Evolutionary conservation across 2,888 invertebrate species (phyloP).

Genomic region (Colletes collaris): DNA sequence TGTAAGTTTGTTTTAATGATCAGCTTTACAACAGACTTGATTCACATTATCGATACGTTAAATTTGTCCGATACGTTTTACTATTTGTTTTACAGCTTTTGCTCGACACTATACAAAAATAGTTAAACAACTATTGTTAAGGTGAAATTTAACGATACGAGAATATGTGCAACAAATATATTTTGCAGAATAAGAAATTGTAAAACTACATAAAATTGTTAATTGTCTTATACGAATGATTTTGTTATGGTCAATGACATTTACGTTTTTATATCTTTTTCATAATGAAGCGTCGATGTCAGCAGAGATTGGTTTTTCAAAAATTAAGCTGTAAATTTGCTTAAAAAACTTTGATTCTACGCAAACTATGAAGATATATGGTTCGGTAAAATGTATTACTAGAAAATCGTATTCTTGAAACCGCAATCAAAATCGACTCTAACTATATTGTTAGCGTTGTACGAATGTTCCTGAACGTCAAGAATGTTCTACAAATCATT

Average conservation of each 20-base stretch:
- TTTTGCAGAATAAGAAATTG: conserved; percentile 33
- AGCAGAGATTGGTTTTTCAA: conserved; percentile 4
- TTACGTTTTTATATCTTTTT: conserved; percentile 52
- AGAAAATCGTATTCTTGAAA: conserved; percentile 17
- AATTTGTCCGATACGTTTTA: conserved; percentile 31
- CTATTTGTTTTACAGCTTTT: conserved; percentile 35
- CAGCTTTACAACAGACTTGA: conserved; percentile 2
- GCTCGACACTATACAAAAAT: conserved; percentile 18
- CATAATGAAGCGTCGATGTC: not conserved
- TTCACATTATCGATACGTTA: conserved; percentile 9
- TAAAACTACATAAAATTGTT: conserved; percentile 29
- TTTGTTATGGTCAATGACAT: conserved; percentile 27
- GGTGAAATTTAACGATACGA: conserved; percentile 13
- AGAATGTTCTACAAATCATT: conserved; percentile 10
- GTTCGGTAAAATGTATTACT: conserved; percentile 17
- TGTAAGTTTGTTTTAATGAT: conserved; percentile 6
- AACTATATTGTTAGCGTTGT: conserved; percentile 1
- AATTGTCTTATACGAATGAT: conserved; percentile 31
- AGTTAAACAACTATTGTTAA: conserved; percentile 23
- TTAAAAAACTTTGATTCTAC: not conserved
- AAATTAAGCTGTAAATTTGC: conserved; percentile 22
- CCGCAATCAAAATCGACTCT: conserved; percentile 41
- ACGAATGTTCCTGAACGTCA: conserved; percentile 12
- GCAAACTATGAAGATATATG: conserved; percentile 6
- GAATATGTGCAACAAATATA: conserved; percentile 20